Percentiles rank a stretch among this genome's conserved stretches.
Evolutionary conservation across 2,797 vertebrate species (phyloP).

Genomic region (Cichlasoma orientale): DNA sequence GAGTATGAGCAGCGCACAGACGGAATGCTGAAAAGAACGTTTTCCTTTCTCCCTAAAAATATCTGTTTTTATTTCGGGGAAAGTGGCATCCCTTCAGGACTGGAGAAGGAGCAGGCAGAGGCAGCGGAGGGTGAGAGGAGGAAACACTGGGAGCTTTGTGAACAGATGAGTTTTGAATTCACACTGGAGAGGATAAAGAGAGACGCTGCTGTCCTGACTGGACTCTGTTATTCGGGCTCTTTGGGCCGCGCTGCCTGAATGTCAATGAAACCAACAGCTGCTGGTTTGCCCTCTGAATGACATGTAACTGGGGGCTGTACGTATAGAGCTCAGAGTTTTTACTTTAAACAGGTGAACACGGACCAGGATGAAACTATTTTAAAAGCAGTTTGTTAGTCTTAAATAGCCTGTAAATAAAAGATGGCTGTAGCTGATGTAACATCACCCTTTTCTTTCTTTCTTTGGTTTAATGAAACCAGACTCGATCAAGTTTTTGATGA

Average conservation of each 20-base stretch:
- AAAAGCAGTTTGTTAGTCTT: not conserved
- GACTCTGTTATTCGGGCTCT: conserved; percentile 49
- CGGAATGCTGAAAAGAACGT: rapidly evolving
- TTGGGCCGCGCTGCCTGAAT: conserved; percentile 43
- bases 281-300: not conserved
- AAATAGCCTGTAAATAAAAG: not conserved
- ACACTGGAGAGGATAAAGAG: conserved; percentile 23
- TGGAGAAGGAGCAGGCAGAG: not conserved
- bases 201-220: conserved; percentile 42
- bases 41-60: not conserved
- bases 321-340: no score
- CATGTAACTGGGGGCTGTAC: not conserved
- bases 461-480: no score
- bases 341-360: not conserved
- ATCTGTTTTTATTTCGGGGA: not conserved
- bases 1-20: not conserved
- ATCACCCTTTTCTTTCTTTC: no score
- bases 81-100: rapidly evolving
- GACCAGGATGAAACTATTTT: not conserved
- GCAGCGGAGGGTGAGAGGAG: not conserved
- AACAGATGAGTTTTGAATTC: conserved; percentile 28
- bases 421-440: not conserved
- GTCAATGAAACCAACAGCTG: conserved; percentile 59
- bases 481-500: not conserved
- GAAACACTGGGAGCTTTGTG: conserved; percentile 41